Base-by-base conservation (phyloP, 2,888 invertebrate genomes). In the Dicycla oo region DNA sequence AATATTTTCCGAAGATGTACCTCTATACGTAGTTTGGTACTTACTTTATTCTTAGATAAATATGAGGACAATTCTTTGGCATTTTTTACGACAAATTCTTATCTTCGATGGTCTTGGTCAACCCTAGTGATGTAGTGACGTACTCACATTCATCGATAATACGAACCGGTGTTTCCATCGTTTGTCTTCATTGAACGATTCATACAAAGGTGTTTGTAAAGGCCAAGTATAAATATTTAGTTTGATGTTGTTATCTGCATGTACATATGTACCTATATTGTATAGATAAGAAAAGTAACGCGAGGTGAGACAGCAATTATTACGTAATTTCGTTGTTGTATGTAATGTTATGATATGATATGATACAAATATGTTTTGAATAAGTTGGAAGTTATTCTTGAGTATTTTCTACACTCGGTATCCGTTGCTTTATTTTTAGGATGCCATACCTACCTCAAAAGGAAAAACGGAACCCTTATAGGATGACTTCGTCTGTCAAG, bases 141-240 rank as follows among this genome's bases (percentile, higher is more conserved):
- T 57, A 57, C 62, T 43, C 47, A 67, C 58, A 69, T 66, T 63
- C 38, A 78, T 78, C 79, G 64, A 74, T 73, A 77, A 78, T 78
- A 73, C 56, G 47, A 53, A 60, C 54, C 49, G 30, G 38, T 53
- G 63, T 73, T 81, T 76, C 70, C 65, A 76, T 40, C 54, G 65
- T 65, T 71, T 69, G 80, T 75, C 58, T 70, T 69, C 66, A 67
- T 70, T 68, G 62, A 80, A 58, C 51, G 69, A 58, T 53, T 73
- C 18, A 83, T 74, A 78, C 73, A 74, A 74, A 76, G 73, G 70
- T 83, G 70, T 83, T 82, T 73, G 68, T 34, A 79, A 80, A 73
- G 51, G 43, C 73, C n/a, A 65, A 65, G 73, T 83, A 76, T 82
- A 73, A 80, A 83, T 82, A 80, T 80, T 82, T 74, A 83, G 71